Evolutionary conservation across 2,113 vertebrate species (phyloP), one percentile per base, ranked within the genome.

Genomic region (Lucifuga dentata): DNA sequence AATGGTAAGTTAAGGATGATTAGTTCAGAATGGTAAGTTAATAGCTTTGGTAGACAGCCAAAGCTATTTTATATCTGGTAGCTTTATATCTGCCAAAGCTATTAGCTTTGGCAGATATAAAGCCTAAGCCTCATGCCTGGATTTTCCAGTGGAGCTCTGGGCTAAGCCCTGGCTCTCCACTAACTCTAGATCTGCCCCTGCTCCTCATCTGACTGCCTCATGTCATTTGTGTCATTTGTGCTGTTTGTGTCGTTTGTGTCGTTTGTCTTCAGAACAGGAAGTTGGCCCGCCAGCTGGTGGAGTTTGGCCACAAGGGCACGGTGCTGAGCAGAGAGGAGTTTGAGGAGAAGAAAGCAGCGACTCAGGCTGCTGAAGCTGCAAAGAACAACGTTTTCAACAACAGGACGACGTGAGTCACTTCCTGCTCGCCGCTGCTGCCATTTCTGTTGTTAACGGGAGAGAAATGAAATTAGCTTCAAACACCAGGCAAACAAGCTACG

Each of bases 321-420:
- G 91, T 93, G 43, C 81, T 94, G 62, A 94, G 83, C 75, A 92
- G 91, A 66, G 90, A 95, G 85, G 93, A 95, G 58, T 95, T 95
- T 24, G 86, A 94, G 86, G 90, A 91, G 49, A 89, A 73, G 76
- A 97, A 93, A 75, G 85, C 93, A 69, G 90, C 90, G 24, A 93
- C 90, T 1, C 91, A 90, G 43, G 88, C 88, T 35, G 90, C 90
- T 17, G 87, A 89, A 51, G 35, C 52, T 8, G 58, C 33, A 26
- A 65, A 15, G 71, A 74, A 23, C 77, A 56, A 26, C 61, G 8
- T 36, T 11, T 60, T 87, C 51, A 86, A 90, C 52, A 89, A 86
- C 81, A 89, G 81, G 61, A 85, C 88, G 63, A 86, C 85, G 95
- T 95, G 90, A 94, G 95, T 91, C 39, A 0, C 45, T 12, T 5